Conservation (phyloP, 2,888 invertebrate species). For the Halictus ligatus region DNA sequence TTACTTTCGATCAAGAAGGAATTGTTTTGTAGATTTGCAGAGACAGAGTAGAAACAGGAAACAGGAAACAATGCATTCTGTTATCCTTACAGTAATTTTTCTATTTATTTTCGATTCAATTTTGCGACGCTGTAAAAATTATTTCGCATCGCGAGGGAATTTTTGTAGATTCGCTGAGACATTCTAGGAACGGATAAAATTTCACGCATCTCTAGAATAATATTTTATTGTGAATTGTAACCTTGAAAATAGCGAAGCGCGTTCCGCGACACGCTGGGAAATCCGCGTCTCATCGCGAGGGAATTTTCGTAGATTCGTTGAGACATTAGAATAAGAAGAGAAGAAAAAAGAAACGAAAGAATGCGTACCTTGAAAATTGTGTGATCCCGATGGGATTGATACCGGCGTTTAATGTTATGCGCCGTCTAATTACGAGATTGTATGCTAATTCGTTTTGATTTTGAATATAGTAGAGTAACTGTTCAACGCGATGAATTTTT, state of each 20-base stretch:
- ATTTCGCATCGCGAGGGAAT: no score
- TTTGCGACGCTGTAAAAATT: no score
- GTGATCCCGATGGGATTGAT: constrained; percentile 16
- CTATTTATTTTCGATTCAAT: no score
- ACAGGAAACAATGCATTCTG: no score
- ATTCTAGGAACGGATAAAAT: no score
- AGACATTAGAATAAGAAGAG: neutral
- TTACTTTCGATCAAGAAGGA: no score
- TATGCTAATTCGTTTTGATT: constrained; percentile 25
- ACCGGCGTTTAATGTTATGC: neutral
- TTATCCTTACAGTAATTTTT: no score
- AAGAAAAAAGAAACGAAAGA: neutral
- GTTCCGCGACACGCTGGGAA: constrained; percentile 10
- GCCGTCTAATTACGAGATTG: constrained; percentile 27
- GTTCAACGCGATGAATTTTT: constrained; percentile 21
- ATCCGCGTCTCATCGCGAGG: neutral
- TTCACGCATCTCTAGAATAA: no score
- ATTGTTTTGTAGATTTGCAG: no score
- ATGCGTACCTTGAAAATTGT: constrained; percentile 4
- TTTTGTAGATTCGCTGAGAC: no score
- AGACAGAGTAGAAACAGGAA: no score
- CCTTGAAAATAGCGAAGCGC: neutral
- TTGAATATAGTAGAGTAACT: constrained; percentile 16
- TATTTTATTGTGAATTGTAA: no score
- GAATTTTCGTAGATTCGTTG: constrained; percentile 14